Conservation (phyloP, 2,888 invertebrate species). For the Ceratothoa steindachneri region DNA sequence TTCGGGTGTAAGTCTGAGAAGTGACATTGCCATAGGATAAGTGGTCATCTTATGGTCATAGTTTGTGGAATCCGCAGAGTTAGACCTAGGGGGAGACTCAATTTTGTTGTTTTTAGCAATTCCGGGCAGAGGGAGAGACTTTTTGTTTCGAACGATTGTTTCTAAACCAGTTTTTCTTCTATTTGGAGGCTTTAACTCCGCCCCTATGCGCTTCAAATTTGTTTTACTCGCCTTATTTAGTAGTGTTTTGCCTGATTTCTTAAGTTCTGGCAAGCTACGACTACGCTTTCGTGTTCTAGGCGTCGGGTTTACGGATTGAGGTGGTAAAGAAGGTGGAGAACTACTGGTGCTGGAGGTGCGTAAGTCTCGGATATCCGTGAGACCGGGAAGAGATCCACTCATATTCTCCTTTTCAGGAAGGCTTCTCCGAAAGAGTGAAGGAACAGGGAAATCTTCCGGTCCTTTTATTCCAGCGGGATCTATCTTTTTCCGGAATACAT, state of each 20-base stretch:
- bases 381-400: neutral
- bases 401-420: neutral
- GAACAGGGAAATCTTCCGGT: neutral
- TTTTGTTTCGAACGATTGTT: neutral
- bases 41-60: neutral
- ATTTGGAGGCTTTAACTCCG: neutral
- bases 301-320: neutral
- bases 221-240: neutral
- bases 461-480: neutral
- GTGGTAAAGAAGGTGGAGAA: no score
- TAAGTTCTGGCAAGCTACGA: neutral
- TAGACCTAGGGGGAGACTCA: neutral
- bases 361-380: neutral
- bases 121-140: neutral
- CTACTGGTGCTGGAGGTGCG: neutral
- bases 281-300: neutral
- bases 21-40: neutral
- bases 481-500: neutral
- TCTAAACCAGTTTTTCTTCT: neutral
- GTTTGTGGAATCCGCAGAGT: neutral
- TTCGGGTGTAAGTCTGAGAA: neutral
- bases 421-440: neutral
- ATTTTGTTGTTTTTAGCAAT: neutral
- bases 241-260: neutral
- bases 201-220: neutral